Evolutionary conservation across 2,888 invertebrate genomes (phyloP), one percentile per base, ranked within the genome.

Genomic region (Calephelis perditalis): DNA sequence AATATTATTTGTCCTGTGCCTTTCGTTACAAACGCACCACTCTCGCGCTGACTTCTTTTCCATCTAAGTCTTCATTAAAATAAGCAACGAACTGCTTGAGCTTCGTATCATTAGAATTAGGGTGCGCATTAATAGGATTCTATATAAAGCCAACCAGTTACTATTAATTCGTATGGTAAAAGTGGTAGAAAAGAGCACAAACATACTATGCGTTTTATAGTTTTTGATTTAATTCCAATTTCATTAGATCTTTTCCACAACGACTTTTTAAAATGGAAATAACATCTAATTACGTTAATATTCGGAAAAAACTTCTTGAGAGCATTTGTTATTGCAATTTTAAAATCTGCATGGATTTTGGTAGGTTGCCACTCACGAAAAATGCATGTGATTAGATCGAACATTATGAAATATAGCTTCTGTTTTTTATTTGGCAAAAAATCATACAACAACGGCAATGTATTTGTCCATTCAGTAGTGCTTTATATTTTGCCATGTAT

Each of bases 1-100:
- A 43, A 56, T 44, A 26, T 56, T 56, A 56, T 56, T 56, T 43
- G 56, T 56, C 44, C 43, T 56, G 44, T 56, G 56, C 44, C 56
- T 40, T 56, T 44, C 44, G 56, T 56, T 56, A 44, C 11, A 56
- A 40, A 56, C 56, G 56, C 56, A 56, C 43, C 56, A 56, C 44
- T 56, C 43, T 46, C 46, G 46, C 46, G n/a, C 12, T 46, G 12
- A 46, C 46, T 46, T 46, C 46, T 46, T 46, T 46, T 46, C n/a
- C n/a, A 46, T 46, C 10, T 46, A 46, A 46, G 46, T 46, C n/a
- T 46, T 46, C n/a, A n/a, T 46, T 46, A 12, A 46, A 46, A 46
- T 46, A 46, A 11, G 46, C 46, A 46, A 46, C 46, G 46, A 46
- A 46, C 46, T 46, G 46, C 46, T 46, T 46, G 46, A 46, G 46